Evolutionary conservation across 2,797 vertebrate genomes (phyloP), one percentile per base, ranked within the genome.

Genomic region (Melopsittacus undulatus): DNA sequence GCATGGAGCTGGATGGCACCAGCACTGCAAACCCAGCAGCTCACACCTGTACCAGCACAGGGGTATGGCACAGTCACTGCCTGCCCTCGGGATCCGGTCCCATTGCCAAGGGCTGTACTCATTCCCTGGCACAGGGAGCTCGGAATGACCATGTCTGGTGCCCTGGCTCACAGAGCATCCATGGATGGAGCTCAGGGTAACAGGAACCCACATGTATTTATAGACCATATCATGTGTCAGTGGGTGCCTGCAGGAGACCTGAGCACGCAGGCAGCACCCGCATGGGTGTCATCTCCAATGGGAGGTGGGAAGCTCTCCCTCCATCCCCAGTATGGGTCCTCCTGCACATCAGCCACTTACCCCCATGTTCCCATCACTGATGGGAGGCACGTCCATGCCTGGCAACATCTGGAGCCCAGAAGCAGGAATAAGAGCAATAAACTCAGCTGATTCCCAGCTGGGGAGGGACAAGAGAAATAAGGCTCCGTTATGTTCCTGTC

Each of bases 371-470:
- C 45, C 24, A 14, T 21, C 1, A 3, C 61, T 30, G 69, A 9
- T 2, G 4, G 27, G 79, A 82, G 51, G 18, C 66, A 82, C 18
- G 3, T 51, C 45, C 68, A 7, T 0, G 56, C 57, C 24, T 2
- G 4, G 11, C 63, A 11, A 49, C 93, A 94, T 95, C 94, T 97
- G 95, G 90, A 77, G 56, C 68, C 80, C 94, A 95, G 92, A 84
- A 90, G 69, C 57, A 62, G 27, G 40, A 56, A 59, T 6, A 0
- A 92, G 63, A 73, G 89, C 81, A 85, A 69, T 22, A 91, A 95
- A 70, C 67, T 79, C 26, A 15, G 48, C 91, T 8, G n/a, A 48
- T 49, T 76, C 89, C 79, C 94, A 94, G 91, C 84, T 94, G 91
- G 69, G 43, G 45, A 76, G 49, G 1, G 38, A 72, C 64, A 77